These are phyloP conservation scores for Athalia circularis DNA, from an alignment of 2,888 invertebrate species.

Conservation along the genomic window DNA sequence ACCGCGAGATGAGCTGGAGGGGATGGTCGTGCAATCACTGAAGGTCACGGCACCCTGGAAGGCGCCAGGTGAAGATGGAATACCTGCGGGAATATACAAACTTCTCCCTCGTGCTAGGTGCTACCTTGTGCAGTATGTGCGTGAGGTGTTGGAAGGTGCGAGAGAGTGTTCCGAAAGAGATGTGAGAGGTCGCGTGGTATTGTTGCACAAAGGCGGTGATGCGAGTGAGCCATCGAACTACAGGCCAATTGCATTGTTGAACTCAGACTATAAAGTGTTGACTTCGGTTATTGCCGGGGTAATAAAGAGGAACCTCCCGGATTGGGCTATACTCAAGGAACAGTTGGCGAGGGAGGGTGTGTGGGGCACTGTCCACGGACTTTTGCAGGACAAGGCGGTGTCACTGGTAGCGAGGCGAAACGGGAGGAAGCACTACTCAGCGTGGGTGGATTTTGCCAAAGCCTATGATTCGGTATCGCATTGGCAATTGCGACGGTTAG, in stretches of 20 bases:
- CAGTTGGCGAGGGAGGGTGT: slow-evolving; percentile 29
- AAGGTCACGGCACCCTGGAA: slow-evolving; percentile 49
- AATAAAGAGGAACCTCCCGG: slow-evolving; percentile 47
- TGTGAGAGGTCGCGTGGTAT: slow-evolving; percentile 52
- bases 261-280: slow-evolving; percentile 57
- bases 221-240: slow-evolving; percentile 52
- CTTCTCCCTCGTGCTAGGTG: slow-evolving; percentile 28
- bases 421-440: no score
- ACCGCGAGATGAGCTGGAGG: background rate
- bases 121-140: no score
- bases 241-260: slow-evolving; percentile 55
- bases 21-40: slow-evolving; percentile 23
- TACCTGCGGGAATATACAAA: slow-evolving; percentile 50
- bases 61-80: slow-evolving; percentile 49
- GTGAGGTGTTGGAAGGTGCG: slow-evolving; percentile 10
- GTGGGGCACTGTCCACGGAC: slow-evolving; percentile 58
- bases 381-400: slow-evolving; percentile 56
- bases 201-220: slow-evolving; percentile 56
- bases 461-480: no score
- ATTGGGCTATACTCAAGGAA: slow-evolving; percentile 45
- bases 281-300: slow-evolving; percentile 49
- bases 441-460: no score
- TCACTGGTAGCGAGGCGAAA: no score
- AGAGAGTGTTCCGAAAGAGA: slow-evolving; percentile 47
- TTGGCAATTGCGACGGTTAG: slow-evolving; percentile 44